Evolutionary conservation across 1,140 invertebrate genomes (phyloP).

Genomic region (Pseudomyrmex gracilis): DNA sequence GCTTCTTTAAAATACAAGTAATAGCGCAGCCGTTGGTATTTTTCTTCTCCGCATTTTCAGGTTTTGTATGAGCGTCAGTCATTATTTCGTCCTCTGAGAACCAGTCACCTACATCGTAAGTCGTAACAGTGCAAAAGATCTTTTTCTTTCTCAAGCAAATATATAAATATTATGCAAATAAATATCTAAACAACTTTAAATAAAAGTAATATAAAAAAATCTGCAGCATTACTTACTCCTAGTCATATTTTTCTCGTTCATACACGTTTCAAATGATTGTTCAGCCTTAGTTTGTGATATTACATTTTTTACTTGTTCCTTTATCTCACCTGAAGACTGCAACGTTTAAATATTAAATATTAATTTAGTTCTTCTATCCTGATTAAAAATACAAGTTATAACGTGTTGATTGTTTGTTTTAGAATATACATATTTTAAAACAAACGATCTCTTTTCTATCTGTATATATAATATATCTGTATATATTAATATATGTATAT

Average conservation of each 20-base stretch:
- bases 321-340: neutral
- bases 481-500: too few relatives aligned
- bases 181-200: too few relatives aligned
- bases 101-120: slow-evolving; percentile 3
- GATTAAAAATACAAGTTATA: neutral
- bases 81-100: neutral
- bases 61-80: neutral
- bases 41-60: slow-evolving; percentile 20
- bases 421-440: too few relatives aligned
- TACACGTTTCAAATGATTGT: neutral
- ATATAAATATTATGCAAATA: neutral
- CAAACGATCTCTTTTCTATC: too few relatives aligned
- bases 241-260: neutral
- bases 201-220: too few relatives aligned
- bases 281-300: too few relatives aligned
- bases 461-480: too few relatives aligned
- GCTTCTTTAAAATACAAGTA: neutral
- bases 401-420: too few relatives aligned
- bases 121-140: neutral
- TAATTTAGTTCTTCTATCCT: neutral
- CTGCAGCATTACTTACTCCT: too few relatives aligned
- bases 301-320: neutral
- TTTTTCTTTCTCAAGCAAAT: neutral
- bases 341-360: slow-evolving; percentile 10
- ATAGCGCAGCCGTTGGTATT: neutral